These are phyloP conservation scores for Apeira syringaria DNA, from an alignment of 2,888 invertebrate genomes.

Conservation along the genomic window DNA sequence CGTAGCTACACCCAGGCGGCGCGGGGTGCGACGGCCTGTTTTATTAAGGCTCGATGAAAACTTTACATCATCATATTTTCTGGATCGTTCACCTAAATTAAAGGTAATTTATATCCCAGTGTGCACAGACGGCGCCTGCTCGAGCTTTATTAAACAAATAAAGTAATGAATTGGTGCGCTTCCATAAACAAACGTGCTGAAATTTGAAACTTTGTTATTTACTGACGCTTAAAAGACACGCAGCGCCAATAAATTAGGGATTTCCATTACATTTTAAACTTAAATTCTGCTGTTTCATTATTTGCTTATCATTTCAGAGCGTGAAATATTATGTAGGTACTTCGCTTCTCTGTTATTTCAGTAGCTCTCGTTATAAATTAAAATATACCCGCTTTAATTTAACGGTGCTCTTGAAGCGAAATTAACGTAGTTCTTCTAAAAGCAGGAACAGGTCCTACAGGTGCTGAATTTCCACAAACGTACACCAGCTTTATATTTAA, in stretches of 20 bases:
- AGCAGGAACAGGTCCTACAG: too few relatives aligned
- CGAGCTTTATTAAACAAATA: constrained; percentile 78
- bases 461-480: too few relatives aligned
- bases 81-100: constrained; percentile 77
- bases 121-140: constrained; percentile 66
- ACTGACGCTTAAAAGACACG: constrained; percentile 52
- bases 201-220: constrained; percentile 69
- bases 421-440: too few relatives aligned
- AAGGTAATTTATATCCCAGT: constrained; percentile 78
- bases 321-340: constrained; percentile 14
- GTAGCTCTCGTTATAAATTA: constrained; percentile 19
- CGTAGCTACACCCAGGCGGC: constrained; percentile 34
- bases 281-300: constrained; percentile 25
- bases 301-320: constrained; percentile 25
- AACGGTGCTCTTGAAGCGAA: constrained; percentile 6
- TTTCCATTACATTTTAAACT: constrained; percentile 29
- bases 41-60: constrained; percentile 73
- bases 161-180: constrained; percentile 73
- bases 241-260: constrained; percentile 51
- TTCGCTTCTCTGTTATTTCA: constrained; percentile 21
- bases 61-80: constrained; percentile 78
- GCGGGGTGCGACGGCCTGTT: constrained; percentile 34
- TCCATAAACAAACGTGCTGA: constrained; percentile 67
- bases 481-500: too few relatives aligned
- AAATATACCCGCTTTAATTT: constrained; percentile 17